These are phyloP conservation scores for Psix sp. DNA, from an alignment of 1,140 invertebrate genomes.

Conservation along the genomic window DNA sequence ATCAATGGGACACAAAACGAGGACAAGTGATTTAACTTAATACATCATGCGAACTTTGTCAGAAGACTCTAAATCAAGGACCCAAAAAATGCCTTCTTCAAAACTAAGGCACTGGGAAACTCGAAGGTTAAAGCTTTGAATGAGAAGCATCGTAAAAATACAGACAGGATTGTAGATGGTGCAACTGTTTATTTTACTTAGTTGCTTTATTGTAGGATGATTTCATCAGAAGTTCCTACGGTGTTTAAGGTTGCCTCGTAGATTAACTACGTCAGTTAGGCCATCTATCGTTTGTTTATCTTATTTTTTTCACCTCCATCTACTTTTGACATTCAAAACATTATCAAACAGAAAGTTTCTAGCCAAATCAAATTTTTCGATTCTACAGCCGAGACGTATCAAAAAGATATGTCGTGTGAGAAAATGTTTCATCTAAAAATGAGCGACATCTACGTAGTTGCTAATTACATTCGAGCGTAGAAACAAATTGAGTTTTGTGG, in stretches of 20 bases:
- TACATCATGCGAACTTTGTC: no score
- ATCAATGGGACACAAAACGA: no score
- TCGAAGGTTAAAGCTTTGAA: slow-evolving; percentile 52
- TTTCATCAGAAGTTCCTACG: slow-evolving; percentile 28
- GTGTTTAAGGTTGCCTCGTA: slow-evolving; percentile 41
- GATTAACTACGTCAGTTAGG: slow-evolving; percentile 27
- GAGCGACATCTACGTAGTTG: not conserved
- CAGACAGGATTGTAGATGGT: slow-evolving; percentile 35
- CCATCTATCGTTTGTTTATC: no score
- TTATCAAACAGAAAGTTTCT: no score
- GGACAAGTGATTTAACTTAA: no score
- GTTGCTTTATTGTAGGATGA: slow-evolving; percentile 1
- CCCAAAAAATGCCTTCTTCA: slow-evolving; percentile 39
- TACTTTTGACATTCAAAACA: no score
- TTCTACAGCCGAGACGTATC: slow-evolving; percentile 4
- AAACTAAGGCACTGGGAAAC: slow-evolving; percentile 60
- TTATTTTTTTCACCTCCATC: no score
- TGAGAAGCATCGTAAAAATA: slow-evolving; percentile 48
- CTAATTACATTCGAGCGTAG: no score
- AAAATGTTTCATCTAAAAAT: slow-evolving; percentile 18
- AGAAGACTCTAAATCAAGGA: slow-evolving; percentile 15
- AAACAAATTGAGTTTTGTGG: no score
- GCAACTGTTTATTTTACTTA: slow-evolving; percentile 6
- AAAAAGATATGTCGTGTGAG: slow-evolving; percentile 46
- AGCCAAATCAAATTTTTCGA: no score